phyloP scores from a whole-genome alignment of 2,888 invertebrate genomes.

The Oscheius onirici region DNA sequence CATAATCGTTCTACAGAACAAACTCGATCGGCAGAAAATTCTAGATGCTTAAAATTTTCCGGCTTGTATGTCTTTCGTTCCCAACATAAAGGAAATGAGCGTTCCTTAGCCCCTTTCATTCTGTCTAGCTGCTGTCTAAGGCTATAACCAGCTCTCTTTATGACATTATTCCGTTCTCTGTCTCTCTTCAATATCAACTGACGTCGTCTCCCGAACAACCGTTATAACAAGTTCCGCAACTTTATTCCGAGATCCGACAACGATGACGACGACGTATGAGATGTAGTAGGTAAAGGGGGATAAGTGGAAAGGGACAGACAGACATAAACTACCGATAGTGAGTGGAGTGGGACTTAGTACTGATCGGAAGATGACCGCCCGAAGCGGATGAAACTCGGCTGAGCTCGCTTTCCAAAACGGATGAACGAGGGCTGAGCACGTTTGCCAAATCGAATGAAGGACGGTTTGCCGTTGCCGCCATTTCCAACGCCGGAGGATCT shows the following conservation, averaged over 20 bases:
- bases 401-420: constrained; percentile 32
- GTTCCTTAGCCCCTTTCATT: no score
- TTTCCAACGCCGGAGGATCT: constrained; percentile 19
- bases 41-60: no score
- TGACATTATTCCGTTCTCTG: no score
- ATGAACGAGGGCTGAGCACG: constrained; percentile 33
- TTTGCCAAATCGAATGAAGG: constrained; percentile 35
- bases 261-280: background rate
- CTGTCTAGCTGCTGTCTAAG: no score
- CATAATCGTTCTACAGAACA: no score
- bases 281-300: background rate
- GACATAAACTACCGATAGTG: background rate
- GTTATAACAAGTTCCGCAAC: constrained; percentile 15
- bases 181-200: no score
- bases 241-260: constrained; percentile 8
- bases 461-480: constrained; percentile 30
- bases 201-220: background rate
- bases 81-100: no score
- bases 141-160: no score
- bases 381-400: constrained; percentile 35
- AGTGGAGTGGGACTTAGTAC: no score
- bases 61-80: no score
- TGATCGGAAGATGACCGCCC: constrained; percentile 15
- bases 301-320: background rate
- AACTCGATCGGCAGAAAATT: no score